A percentile compares a stretch with the other conserved stretches of the same genome.
phyloP scores from a whole-genome alignment of 2,888 invertebrate species.

The Laothoe populi region DNA sequence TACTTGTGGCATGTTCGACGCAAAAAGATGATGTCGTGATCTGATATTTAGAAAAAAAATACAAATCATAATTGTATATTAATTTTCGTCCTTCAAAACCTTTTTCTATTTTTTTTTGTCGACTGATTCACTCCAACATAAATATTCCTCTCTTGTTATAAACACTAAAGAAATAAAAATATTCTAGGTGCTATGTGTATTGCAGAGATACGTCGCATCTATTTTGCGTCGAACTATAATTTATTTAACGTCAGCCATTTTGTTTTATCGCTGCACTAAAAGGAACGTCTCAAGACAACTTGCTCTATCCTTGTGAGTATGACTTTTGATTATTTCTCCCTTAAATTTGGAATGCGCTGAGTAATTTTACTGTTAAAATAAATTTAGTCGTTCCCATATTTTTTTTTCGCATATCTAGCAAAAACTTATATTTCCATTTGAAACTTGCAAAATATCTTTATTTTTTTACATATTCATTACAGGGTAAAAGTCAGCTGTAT shows the following conservation, averaged over 20 bases:
- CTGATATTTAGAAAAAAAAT: not conserved
- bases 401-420: no score
- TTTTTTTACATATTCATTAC: no score
- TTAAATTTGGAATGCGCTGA: slow-evolving; percentile 37
- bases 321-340: slow-evolving; percentile 36
- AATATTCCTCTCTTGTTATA: not conserved
- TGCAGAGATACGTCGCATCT: slow-evolving; percentile 6
- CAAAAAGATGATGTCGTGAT: slow-evolving; percentile 14
- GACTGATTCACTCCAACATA: no score
- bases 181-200: slow-evolving; percentile 19
- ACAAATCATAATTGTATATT: not conserved
- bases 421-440: no score
- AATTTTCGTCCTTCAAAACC: not conserved
- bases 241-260: slow-evolving; percentile 43
- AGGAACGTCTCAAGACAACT: slow-evolving; percentile 87
- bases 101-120: not conserved
- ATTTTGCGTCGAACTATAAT: slow-evolving; percentile 26
- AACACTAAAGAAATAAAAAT: no score
- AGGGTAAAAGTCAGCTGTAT: no score
- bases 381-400: not conserved
- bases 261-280: slow-evolving; percentile 64
- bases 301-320: slow-evolving; percentile 87
- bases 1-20: slow-evolving; percentile 30
- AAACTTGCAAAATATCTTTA: no score
- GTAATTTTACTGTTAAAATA: not conserved